Evolutionary conservation across 2,888 invertebrate species (phyloP), one percentile per base, ranked within the genome.

Genomic region (Tanytarsus gracilentus): DNA sequence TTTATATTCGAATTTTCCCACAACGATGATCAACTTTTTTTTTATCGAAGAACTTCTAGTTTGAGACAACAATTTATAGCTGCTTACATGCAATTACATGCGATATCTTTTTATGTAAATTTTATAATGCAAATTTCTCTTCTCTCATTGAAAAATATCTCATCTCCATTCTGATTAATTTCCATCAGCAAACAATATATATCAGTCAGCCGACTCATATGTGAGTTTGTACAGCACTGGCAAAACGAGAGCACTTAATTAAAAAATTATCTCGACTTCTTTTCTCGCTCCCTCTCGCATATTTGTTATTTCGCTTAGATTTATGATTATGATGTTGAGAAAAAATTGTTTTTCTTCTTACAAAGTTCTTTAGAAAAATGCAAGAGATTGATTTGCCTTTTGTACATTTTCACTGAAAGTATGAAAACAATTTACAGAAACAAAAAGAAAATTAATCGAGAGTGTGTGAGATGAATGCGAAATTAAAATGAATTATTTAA

Each of bases 251-350:
- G 11, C 16, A 23, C 44, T 11, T 44, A 44, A 44, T 44, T 44
- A 44, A 44, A 44, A 44, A 44, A 18, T 44, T 44, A 44, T 44
- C 44, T 44, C 7, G 23, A 21, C 44, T 44, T 44, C n/a, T n/a
- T n/a, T n/a, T n/a, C n/a, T n/a, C n/a, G n/a, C n/a, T n/a, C n/a
- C n/a, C n/a, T n/a, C n/a, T n/a, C 21, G 44, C 44, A 44, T 44
- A 44, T 44, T 44, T 44, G 44, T 44, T 44, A 18, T 44, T 23
- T 44, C 18, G 18, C 23, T n/a, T 18, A 44, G 44, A 44, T 44
- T 44, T 44, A 44, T 44, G 44, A 44, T 44, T 44, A 44, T 44
- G 44, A 44, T 44, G 44, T 44, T 44, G 44, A 44, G 44, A 44
- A 44, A 40, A 40, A 44, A 44, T 23, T 44, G 7, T 18, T 21